phyloP scores from a whole-genome alignment of 2,113 vertebrate genomes.

The Egretta garzetta region DNA sequence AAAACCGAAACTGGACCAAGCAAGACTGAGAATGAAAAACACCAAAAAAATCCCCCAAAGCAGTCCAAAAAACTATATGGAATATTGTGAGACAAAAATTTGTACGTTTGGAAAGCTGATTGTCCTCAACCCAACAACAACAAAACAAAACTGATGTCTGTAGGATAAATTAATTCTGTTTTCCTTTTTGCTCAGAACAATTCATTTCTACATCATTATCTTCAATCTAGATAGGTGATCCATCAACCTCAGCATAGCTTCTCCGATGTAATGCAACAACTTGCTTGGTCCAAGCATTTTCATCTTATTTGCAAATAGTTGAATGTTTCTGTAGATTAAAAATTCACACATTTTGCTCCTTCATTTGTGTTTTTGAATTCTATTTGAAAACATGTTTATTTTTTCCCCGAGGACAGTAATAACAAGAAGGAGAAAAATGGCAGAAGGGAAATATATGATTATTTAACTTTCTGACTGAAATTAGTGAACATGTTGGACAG shows the following conservation, averaged over 20 bases:
- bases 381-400: background rate
- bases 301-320: background rate
- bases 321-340: background rate
- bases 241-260: background rate
- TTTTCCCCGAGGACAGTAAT: background rate
- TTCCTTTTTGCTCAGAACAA: background rate
- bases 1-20: background rate
- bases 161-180: background rate
- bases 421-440: background rate
- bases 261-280: background rate
- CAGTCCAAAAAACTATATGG: background rate
- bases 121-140: no score
- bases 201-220: background rate
- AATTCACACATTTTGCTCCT: background rate
- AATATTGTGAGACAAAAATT: background rate
- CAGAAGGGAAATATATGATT: background rate
- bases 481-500: background rate
- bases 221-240: background rate
- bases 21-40: rapidly evolving
- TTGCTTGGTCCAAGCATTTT: background rate
- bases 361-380: background rate
- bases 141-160: background rate
- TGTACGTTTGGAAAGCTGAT: background rate
- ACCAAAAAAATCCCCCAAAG: rapidly evolving
- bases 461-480: background rate